A percentile compares a stretch with the other conserved stretches of the same genome.
These are phyloP conservation scores for Enteromius treurensis DNA, from an alignment of 2,797 vertebrate genomes.

Conservation along the genomic window DNA sequence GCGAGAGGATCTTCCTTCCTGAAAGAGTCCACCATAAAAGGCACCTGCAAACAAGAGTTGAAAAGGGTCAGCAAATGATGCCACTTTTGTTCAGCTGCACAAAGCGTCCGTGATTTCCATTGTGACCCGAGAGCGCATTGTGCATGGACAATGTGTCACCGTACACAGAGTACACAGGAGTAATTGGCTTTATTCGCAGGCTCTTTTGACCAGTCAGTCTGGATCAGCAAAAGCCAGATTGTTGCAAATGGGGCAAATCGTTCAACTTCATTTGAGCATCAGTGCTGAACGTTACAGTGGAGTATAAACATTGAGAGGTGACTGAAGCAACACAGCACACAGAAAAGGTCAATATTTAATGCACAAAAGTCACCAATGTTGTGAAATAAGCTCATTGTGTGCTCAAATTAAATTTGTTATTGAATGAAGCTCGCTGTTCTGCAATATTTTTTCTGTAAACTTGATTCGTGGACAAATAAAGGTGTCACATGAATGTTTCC, in stretches of 20 bases:
- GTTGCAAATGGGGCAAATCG: conserved; percentile 31
- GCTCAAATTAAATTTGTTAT: too few relatives aligned
- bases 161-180: conserved; percentile 49
- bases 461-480: conserved; percentile 62
- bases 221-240: conserved; percentile 54
- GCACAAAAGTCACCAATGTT: neutral
- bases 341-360: conserved; percentile 1
- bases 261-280: conserved; percentile 34
- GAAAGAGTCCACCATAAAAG: conserved; percentile 82
- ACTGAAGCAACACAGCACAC: neutral
- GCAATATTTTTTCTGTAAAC: conserved; percentile 80
- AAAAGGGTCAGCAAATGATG: conserved; percentile 74
- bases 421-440: conserved; percentile 69
- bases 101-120: conserved; percentile 64
- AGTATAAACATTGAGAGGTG: neutral
- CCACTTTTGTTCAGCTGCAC: conserved; percentile 68
- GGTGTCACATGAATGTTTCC: neutral
- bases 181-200: conserved; percentile 57
- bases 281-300: neutral
- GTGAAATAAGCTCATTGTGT: neutral
- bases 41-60: conserved; percentile 91
- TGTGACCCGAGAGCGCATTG: conserved; percentile 58
- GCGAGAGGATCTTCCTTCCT: conserved; percentile 89
- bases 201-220: conserved; percentile 58
- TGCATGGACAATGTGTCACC: conserved; percentile 55